Base-by-base conservation (phyloP, 2,888 invertebrate species). In the Callimorpha dominula region DNA sequence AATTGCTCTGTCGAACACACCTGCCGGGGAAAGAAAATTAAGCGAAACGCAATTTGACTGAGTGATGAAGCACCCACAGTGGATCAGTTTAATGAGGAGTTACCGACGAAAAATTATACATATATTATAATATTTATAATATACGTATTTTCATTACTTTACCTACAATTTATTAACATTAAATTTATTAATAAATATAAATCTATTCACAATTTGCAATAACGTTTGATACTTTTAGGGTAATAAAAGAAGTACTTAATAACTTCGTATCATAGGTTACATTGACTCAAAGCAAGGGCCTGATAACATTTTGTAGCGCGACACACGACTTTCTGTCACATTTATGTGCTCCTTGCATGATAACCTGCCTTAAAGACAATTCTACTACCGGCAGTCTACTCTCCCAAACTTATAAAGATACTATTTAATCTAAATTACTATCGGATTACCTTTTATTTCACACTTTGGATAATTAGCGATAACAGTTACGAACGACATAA, bases 1-100 rank as follows among this genome's bases (percentile, higher is more conserved):
- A 95, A 95, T 95, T 95, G 94, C 94, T 94, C 93, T 94, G 95
- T 95, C 95, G 95, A 95, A 95, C 94, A 95, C 95, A 95, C 95
- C 95, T 95, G 95, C 93, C 91, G 91, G 91, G 89, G 91, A 95
- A 95, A 95, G 95, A 95, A 95, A 95, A 95, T 95, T 95, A 95
- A 95, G 95, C 92, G 94, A 93, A 95, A 95, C 94, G 94, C 94
- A 95, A 95, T 95, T 95, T 95, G 95, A 95, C 94, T 95, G 95
- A 95, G 94, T 95, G 95, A 95, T 95, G 93, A 93, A 94, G 95
- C 92, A 94, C 94, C 93, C 89, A 90, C 88, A 88, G 91, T 91
- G 93, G 93, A 95, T 95, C 93, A 93, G 91, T 94, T 94, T 95
- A 95, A 95, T 95, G 94, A 94, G 93, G 89, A 94, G 91, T 91